These are phyloP conservation scores for Astreopora myriophthalma DNA, from an alignment of 64 coral and sea anemone genomes.

Conservation along the genomic window DNA sequence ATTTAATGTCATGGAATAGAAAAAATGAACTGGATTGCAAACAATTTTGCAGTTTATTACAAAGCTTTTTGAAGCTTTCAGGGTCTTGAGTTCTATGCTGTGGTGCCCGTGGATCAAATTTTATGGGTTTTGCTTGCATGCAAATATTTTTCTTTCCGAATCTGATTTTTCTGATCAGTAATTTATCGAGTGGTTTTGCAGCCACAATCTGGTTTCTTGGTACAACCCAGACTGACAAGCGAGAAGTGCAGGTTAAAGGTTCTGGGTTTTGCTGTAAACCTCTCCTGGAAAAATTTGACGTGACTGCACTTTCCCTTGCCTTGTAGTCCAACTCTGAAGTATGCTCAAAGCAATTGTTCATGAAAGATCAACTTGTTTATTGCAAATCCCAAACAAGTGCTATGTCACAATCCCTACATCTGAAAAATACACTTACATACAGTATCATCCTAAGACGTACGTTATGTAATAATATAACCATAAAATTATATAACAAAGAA, in stretches of 20 bases:
- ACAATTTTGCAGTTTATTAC: background rate
- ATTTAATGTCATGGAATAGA: background rate
- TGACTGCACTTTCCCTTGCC: constrained; percentile 36
- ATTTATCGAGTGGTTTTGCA: background rate
- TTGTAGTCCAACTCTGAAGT: background rate
- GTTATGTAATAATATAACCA: too few relatives aligned
- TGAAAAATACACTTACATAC: too few relatives aligned
- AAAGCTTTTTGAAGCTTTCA: background rate
- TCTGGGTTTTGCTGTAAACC: background rate
- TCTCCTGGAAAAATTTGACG: background rate
- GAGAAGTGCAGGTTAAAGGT: background rate
- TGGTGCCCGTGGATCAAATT: background rate
- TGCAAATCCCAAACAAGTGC: too few relatives aligned
- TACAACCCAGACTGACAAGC: background rate
- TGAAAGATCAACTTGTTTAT: too few relatives aligned
- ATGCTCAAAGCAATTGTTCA: too few relatives aligned
- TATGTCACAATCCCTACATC: too few relatives aligned
- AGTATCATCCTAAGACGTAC: too few relatives aligned
- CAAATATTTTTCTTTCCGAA: constrained; percentile 8
- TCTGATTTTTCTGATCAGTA: background rate
- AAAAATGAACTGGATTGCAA: background rate
- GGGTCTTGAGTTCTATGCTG: background rate
- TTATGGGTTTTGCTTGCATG: background rate
- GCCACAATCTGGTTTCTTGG: background rate
- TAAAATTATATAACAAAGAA: too few relatives aligned